Percentiles rank a stretch among this genome's conserved stretches.
Conservation (phyloP, 2,113 vertebrate species). For the Struthidea cinerea region DNA sequence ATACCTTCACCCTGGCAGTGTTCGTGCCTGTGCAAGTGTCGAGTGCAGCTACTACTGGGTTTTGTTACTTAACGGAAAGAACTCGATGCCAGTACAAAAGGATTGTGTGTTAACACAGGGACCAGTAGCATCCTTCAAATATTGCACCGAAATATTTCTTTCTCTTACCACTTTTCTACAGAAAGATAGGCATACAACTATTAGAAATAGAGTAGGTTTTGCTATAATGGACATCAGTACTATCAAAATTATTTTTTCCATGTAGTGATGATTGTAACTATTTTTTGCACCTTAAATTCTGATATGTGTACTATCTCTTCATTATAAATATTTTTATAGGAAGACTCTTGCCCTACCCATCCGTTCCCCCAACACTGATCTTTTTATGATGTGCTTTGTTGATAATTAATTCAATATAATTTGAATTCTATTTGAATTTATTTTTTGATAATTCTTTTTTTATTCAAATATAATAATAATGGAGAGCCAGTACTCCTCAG, state of each 20-base stretch:
- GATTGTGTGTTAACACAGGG: background rate
- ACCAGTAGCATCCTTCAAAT: background rate
- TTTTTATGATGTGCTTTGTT: background rate
- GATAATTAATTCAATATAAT: background rate
- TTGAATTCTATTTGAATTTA: background rate
- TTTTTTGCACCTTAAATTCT: background rate
- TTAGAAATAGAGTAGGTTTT: background rate
- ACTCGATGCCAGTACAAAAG: background rate
- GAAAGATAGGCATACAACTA: background rate
- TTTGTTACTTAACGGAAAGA: background rate
- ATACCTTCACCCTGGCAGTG: background rate
- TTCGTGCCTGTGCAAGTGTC: background rate
- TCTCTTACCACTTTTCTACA: background rate
- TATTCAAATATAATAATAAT: background rate
- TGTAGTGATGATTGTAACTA: background rate
- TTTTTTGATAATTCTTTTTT: background rate
- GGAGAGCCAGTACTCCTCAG: background rate
- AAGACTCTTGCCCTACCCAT: background rate
- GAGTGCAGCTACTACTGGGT: background rate
- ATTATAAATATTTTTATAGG: background rate
- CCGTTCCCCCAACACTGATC: background rate
- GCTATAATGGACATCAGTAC: background rate
- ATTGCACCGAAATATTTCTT: background rate
- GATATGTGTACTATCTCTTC: background rate
- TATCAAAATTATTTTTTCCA: background rate